Conservation (phyloP, 2,113 vertebrate genomes). For the Salvelinus fontinalis region DNA sequence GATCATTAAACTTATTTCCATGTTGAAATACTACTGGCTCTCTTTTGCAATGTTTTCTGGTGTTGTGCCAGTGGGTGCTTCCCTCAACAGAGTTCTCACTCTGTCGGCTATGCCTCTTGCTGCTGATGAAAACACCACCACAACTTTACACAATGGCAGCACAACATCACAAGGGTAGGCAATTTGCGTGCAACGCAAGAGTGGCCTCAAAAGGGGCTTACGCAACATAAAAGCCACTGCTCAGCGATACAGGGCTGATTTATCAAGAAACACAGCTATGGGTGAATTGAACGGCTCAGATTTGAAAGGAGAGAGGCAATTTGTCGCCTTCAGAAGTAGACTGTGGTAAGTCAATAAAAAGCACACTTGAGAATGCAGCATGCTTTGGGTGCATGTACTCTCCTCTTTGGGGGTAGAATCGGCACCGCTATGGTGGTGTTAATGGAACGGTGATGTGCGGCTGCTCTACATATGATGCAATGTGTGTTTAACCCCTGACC, state of each 20-base stretch:
- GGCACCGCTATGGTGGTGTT: background rate
- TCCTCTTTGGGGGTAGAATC: background rate
- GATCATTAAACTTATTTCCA: constrained; percentile 22
- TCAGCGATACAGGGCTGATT: background rate
- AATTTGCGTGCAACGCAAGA: background rate
- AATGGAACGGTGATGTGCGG: background rate
- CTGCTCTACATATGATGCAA: background rate
- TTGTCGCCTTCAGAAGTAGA: too few relatives aligned
- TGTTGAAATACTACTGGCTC: constrained; percentile 6
- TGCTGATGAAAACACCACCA: background rate
- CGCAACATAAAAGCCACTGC: constrained; percentile 3
- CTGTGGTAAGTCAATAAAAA: too few relatives aligned
- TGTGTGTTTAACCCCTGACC: constrained; percentile 66
- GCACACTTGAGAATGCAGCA: background rate
- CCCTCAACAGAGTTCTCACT: background rate
- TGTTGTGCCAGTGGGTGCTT: background rate
- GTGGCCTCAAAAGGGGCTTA: constrained; percentile 17
- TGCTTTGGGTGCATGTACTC: background rate
- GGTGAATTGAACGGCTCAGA: too few relatives aligned
- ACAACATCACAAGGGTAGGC: background rate
- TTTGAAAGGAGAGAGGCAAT: too few relatives aligned
- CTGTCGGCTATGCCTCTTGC: constrained; percentile 14
- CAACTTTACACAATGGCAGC: constrained; percentile 3
- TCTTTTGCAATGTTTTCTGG: constrained; percentile 19
- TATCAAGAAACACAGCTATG: background rate